Conservation (phyloP, 2,888 invertebrate genomes). For the Drosophila mulleri region DNA sequence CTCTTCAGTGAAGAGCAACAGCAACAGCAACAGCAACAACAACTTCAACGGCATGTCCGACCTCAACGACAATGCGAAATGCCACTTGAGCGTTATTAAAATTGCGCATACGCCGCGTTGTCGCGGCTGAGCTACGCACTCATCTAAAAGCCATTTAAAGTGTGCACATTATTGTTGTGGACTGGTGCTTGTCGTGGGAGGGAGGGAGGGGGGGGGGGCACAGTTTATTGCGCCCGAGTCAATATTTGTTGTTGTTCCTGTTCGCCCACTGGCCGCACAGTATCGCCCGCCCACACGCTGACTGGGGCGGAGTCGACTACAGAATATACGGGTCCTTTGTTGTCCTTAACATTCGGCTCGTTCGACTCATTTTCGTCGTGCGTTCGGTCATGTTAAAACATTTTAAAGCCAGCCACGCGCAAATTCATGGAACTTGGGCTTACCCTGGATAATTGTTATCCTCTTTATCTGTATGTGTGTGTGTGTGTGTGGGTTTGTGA, state of each 20-base stretch:
- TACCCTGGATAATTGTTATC: conserved; percentile 56
- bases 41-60: conserved; percentile 19
- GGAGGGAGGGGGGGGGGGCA: background rate
- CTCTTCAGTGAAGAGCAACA: conserved; percentile 17
- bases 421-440: conserved; percentile 52
- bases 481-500: background rate
- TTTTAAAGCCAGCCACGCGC: conserved; percentile 66
- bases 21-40: conserved; percentile 14
- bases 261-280: conserved; percentile 16
- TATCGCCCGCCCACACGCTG: conserved; percentile 6
- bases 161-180: conserved; percentile 49
- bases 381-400: conserved; percentile 50
- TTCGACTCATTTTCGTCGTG: conserved; percentile 17
- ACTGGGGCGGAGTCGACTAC: conserved; percentile 5
- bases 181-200: conserved; percentile 16
- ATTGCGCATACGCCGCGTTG: conserved; percentile 70
- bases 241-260: conserved; percentile 65
- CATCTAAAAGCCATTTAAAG: conserved; percentile 70
- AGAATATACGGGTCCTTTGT: conserved; percentile 34
- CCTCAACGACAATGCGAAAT: conserved; percentile 38
- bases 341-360: conserved; percentile 27
- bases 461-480: background rate
- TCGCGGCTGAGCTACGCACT: conserved; percentile 34
- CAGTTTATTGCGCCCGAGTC: conserved; percentile 72
- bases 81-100: conserved; percentile 66